Evolutionary conservation across 2,888 invertebrate genomes (phyloP).

Genomic region (Eulithis testata): DNA sequence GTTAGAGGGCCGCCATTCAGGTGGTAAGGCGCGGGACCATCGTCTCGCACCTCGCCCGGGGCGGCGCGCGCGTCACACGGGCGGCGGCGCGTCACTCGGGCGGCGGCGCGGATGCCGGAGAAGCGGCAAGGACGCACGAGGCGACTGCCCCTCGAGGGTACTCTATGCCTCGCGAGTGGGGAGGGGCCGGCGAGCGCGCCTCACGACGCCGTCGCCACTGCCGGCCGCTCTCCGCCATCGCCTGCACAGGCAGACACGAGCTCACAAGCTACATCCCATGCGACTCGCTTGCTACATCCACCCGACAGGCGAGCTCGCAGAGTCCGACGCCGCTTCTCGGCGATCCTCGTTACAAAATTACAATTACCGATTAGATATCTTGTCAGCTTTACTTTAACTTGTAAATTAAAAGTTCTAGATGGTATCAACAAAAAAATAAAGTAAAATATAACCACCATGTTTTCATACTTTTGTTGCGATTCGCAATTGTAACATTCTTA

Average conservation of each 20-base stretch:
- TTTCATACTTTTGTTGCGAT: constrained; percentile 1
- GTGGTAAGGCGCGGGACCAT: constrained; percentile 59
- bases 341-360: constrained; percentile 41
- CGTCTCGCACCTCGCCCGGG: constrained; percentile 54
- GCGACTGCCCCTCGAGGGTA: constrained; percentile 18
- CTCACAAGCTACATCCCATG: constrained; percentile 48
- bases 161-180: constrained; percentile 39
- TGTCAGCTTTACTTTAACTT: constrained; percentile 32
- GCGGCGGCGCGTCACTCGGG: constrained; percentile 37
- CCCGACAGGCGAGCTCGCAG: constrained; percentile 55
- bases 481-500: constrained; percentile 58
- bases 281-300: constrained; percentile 29
- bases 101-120: constrained; percentile 55
- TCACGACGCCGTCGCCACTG: constrained; percentile 75
- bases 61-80: constrained; percentile 36
- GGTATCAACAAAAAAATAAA: constrained; percentile 42
- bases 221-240: constrained; percentile 60
- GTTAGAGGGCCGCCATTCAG: constrained; percentile 62
- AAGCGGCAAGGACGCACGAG: constrained; percentile 79
- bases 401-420: constrained; percentile 19
- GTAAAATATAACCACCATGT: constrained; percentile 26
- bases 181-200: constrained; percentile 55
- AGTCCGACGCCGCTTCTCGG: constrained; percentile 75
- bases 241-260: constrained; percentile 81
- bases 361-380: constrained; percentile 36